phyloP scores from a whole-genome alignment of 2,113 vertebrate species.

The Pontoporia blainvillei region DNA sequence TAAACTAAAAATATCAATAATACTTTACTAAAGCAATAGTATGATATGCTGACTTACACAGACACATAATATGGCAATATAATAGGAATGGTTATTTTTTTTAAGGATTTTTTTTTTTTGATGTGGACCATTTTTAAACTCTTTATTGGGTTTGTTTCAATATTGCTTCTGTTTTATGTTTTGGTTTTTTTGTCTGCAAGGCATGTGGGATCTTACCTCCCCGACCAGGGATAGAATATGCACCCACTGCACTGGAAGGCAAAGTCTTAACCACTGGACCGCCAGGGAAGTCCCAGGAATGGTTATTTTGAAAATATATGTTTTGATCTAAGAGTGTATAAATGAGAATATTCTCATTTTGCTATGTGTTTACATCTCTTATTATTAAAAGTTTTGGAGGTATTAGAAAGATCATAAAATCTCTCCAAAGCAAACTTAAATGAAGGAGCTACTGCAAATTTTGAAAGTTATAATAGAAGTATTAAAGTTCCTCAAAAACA shows the following conservation, averaged over 20 bases:
- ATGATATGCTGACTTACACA: background rate
- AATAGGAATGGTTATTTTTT: background rate
- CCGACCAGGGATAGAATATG: too few species aligned
- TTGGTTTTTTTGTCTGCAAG: too few species aligned
- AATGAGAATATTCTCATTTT: background rate
- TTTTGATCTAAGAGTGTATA: background rate
- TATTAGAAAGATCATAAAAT: background rate
- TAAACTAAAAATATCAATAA: background rate
- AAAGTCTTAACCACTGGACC: too few species aligned
- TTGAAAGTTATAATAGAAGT: background rate
- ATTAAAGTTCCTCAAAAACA: slow-evolving; percentile 4
- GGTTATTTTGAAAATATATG: background rate
- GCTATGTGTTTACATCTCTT: background rate
- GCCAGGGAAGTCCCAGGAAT: too few species aligned
- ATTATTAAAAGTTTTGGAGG: background rate
- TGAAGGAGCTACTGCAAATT: background rate
- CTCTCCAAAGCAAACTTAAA: background rate
- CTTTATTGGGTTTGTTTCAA: too few species aligned
- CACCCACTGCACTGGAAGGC: too few species aligned
- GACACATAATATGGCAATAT: background rate
- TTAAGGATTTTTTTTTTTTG: too few species aligned
- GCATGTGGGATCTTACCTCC: too few species aligned
- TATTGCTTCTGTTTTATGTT: too few species aligned
- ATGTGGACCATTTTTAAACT: too few species aligned
- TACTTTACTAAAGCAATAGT: background rate